phyloP scores from a whole-genome alignment of 2,888 invertebrate genomes.

The Willowsia nigromaculata region DNA sequence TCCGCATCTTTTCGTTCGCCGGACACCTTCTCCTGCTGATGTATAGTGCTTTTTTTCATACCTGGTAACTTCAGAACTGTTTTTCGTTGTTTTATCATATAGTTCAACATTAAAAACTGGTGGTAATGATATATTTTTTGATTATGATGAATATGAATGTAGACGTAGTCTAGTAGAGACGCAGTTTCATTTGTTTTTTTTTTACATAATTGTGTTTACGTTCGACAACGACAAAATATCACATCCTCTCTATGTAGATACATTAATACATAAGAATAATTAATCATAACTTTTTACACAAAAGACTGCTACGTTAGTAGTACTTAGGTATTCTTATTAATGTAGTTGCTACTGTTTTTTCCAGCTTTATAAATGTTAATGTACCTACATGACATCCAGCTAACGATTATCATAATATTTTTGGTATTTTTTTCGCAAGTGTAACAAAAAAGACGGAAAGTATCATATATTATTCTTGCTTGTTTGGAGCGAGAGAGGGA shows the following conservation, averaged over 20 bases:
- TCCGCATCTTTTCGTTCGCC: background rate
- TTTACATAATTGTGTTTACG: slow-evolving; percentile 23
- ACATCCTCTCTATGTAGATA: slow-evolving; percentile 64
- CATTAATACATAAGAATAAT: slow-evolving; percentile 15
- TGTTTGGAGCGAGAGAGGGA: slow-evolving; percentile 24
- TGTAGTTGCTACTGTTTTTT: slow-evolving; percentile 24
- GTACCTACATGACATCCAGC: slow-evolving; percentile 50
- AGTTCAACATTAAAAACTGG: slow-evolving; percentile 27
- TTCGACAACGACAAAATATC: slow-evolving; percentile 72
- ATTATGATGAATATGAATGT: slow-evolving; percentile 33
- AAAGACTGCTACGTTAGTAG: background rate
- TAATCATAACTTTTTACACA: slow-evolving; percentile 32
- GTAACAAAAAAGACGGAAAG: slow-evolving; percentile 5
- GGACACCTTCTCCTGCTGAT: background rate
- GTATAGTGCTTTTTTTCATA: slow-evolving; percentile 54
- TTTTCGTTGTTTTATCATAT: slow-evolving; percentile 27
- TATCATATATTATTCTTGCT: background rate
- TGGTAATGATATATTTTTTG: slow-evolving; percentile 7
- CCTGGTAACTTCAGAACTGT: slow-evolving; percentile 68
- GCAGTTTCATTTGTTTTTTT: slow-evolving; percentile 62
- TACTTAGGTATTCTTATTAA: background rate
- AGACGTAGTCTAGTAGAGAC: slow-evolving; percentile 53
- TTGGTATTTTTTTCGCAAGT: slow-evolving; percentile 64
- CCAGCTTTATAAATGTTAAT: slow-evolving; percentile 1
- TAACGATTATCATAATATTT: slow-evolving; percentile 50